Evolutionary conservation across 2,113 vertebrate species (phyloP).

Genomic region (Zosterops hypoxanthus): DNA sequence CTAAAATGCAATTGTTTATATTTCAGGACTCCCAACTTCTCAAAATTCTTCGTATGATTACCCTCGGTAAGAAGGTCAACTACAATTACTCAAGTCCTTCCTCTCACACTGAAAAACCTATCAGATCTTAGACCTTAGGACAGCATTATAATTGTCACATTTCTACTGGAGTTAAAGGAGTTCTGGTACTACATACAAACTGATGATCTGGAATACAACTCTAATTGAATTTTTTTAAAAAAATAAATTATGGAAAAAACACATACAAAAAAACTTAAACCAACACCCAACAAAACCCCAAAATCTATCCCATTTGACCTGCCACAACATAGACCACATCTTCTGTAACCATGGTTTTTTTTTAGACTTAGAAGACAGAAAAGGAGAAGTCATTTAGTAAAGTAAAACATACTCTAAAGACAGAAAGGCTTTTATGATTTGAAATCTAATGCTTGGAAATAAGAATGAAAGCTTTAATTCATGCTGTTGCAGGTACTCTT

Average conservation of each 20-base stretch:
- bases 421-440: background rate
- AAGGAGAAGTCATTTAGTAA: background rate
- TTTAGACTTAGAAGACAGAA: background rate
- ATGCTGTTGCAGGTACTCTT: background rate
- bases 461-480: slow-evolving; percentile 19
- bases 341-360: background rate
- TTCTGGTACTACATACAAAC: background rate
- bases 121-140: background rate
- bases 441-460: background rate
- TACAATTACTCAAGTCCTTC: background rate
- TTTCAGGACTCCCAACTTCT: background rate
- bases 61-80: background rate
- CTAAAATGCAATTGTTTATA: background rate
- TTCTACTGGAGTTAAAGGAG: background rate
- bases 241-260: background rate
- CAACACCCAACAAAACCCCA: background rate
- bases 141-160: background rate
- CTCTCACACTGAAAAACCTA: background rate
- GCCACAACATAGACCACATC: background rate
- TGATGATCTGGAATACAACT: background rate
- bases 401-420: background rate
- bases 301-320: background rate
- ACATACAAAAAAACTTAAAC: background rate
- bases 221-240: background rate
- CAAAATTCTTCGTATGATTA: background rate